Conservation (phyloP, 92 coral and sea anemone species). For the Galaxea fascicularis region DNA sequence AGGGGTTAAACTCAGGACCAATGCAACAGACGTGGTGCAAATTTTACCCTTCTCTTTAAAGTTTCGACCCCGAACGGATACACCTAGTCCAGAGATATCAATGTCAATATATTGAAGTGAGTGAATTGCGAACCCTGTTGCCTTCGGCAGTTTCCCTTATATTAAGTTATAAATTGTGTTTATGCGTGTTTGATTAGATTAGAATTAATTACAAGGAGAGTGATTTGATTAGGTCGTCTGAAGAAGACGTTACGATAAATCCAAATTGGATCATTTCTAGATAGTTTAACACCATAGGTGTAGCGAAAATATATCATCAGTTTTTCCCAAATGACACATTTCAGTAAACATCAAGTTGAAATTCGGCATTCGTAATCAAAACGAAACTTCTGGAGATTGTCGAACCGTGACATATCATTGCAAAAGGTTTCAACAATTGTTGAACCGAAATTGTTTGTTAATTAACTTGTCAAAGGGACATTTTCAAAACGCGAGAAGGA, state of each 20-base stretch:
- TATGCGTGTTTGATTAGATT: conserved; percentile 35
- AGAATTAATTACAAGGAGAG: conserved; percentile 22
- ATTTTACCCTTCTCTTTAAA: neutral
- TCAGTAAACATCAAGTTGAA: neutral
- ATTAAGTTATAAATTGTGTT: conserved; percentile 39
- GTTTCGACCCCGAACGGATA: neutral
- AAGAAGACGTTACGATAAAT: conserved; percentile 5
- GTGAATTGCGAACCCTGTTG: conserved; percentile 1
- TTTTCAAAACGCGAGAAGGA: neutral
- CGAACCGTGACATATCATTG: conserved; percentile 36
- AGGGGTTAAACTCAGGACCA: neutral
- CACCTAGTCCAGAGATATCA: neutral
- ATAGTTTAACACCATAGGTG: neutral
- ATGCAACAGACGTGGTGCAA: too few species aligned
- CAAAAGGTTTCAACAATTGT: conserved; percentile 22
- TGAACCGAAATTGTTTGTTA: neutral
- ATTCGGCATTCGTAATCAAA: neutral
- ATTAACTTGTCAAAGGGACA: neutral
- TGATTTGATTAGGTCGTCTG: conserved; percentile 34
- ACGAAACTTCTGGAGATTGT: neutral
- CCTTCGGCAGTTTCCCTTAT: conserved; percentile 25
- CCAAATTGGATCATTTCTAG: neutral
- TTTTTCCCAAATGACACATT: neutral
- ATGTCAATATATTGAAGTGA: neutral
- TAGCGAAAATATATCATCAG: neutral